These are phyloP conservation scores for Crotalus helleri DNA, from an alignment of 2,113 vertebrate genomes.

Conservation along the genomic window DNA sequence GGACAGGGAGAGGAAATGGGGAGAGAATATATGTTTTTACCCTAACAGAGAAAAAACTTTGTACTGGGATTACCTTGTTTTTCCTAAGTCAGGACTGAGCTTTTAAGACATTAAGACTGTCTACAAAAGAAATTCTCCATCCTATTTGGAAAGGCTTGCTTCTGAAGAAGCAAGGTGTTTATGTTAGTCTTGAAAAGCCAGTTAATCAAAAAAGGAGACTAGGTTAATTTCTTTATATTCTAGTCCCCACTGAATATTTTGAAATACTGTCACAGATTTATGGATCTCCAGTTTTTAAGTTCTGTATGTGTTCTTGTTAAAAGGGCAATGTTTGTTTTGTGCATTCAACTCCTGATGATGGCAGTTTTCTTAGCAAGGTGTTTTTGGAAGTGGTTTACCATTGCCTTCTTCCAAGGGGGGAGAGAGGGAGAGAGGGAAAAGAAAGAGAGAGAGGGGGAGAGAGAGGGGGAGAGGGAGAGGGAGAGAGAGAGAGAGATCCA, in stretches of 20 bases:
- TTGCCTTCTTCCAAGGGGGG: neutral
- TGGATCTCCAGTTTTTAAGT: constrained; percentile 18
- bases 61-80: constrained; percentile 63
- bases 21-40: neutral
- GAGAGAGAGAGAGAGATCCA: neutral
- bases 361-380: neutral
- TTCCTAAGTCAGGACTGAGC: constrained; percentile 60
- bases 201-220: constrained; percentile 57
- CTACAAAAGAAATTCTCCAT: constrained; percentile 57
- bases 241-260: constrained; percentile 38
- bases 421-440: neutral
- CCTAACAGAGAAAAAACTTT: constrained; percentile 60
- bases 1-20: neutral
- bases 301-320: neutral
- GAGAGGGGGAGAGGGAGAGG: neutral
- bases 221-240: constrained; percentile 53
- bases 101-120: constrained; percentile 67
- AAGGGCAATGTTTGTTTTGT: neutral
- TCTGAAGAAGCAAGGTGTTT: constrained; percentile 59
- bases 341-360: neutral
- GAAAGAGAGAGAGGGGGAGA: neutral
- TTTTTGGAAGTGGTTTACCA: neutral
- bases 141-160: constrained; percentile 57
- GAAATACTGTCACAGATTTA: constrained; percentile 35
- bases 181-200: constrained; percentile 56